Conservation (phyloP, 2,888 invertebrate genomes). For the Zaprionus lineosus region DNA sequence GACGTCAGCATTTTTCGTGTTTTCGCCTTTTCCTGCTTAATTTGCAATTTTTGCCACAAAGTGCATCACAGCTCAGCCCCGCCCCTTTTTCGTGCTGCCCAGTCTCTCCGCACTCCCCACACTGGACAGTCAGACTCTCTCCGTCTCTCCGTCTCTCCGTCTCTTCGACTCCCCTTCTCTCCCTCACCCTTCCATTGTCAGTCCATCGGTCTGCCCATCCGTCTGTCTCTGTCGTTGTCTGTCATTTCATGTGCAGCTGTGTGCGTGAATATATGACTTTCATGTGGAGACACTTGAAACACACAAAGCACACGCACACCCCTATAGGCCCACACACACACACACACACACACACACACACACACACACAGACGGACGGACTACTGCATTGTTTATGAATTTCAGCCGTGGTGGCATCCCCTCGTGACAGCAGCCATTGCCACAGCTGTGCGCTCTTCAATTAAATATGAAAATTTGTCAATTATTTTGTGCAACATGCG, state of each 20-base stretch:
- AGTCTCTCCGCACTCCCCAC: slow-evolving; percentile 3
- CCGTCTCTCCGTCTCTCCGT: slow-evolving; percentile 2
- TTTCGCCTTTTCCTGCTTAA: slow-evolving; percentile 71
- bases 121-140: slow-evolving; percentile 8
- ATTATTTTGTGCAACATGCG: slow-evolving; percentile 78
- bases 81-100: slow-evolving; percentile 10
- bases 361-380: slow-evolving; percentile 27
- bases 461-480: slow-evolving; percentile 79
- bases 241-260: slow-evolving; percentile 67
- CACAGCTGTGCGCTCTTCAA: slow-evolving; percentile 72
- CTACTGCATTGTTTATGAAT: slow-evolving; percentile 71
- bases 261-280: slow-evolving; percentile 59
- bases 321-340: slow-evolving; percentile 15
- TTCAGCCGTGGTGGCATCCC: slow-evolving; percentile 56
- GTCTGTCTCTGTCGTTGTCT: slow-evolving; percentile 32
- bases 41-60: slow-evolving; percentile 69
- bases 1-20: slow-evolving; percentile 75
- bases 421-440: slow-evolving; percentile 61
- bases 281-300: slow-evolving; percentile 35
- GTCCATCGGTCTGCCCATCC: slow-evolving; percentile 20
- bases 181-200: slow-evolving; percentile 3
- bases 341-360: slow-evolving; percentile 5
- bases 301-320: slow-evolving; percentile 21
- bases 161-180: slow-evolving; percentile 2
- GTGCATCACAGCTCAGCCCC: slow-evolving; percentile 31